Evolutionary conservation across 2,113 vertebrate genomes (phyloP).

Genomic region (Orcinus orca): DNA sequence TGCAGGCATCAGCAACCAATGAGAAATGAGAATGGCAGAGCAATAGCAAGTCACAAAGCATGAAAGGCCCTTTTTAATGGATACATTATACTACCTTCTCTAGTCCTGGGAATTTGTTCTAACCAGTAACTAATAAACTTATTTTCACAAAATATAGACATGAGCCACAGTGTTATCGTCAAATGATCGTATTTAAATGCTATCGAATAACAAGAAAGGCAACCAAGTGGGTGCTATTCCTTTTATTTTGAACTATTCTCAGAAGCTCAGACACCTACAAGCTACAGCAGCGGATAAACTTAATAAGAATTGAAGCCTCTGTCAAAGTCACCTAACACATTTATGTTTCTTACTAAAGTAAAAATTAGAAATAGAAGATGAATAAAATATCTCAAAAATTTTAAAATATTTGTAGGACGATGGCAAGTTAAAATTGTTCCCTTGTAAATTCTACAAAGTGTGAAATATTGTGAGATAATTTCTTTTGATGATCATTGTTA

Average conservation of each 20-base stretch:
- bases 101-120: conserved; percentile 53
- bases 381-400: background rate
- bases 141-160: background rate
- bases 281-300: background rate
- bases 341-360: background rate
- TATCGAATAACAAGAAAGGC: conserved; percentile 60
- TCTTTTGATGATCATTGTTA: background rate
- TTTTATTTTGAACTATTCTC: background rate
- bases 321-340: background rate
- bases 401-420: background rate
- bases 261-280: background rate
- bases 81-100: conserved; percentile 39
- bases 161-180: background rate
- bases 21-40: conserved; percentile 68
- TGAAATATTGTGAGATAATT: background rate
- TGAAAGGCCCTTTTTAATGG: background rate
- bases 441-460: background rate
- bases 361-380: background rate
- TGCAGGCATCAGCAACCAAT: conserved; percentile 81
- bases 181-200: conserved; percentile 46
- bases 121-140: conserved; percentile 14
- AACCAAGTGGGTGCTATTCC: background rate
- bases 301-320: background rate
- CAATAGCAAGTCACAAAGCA: background rate
- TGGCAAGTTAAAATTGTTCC: background rate